Conservation (phyloP, 2,888 invertebrate species). For the Pardosa pseudoannulata region DNA sequence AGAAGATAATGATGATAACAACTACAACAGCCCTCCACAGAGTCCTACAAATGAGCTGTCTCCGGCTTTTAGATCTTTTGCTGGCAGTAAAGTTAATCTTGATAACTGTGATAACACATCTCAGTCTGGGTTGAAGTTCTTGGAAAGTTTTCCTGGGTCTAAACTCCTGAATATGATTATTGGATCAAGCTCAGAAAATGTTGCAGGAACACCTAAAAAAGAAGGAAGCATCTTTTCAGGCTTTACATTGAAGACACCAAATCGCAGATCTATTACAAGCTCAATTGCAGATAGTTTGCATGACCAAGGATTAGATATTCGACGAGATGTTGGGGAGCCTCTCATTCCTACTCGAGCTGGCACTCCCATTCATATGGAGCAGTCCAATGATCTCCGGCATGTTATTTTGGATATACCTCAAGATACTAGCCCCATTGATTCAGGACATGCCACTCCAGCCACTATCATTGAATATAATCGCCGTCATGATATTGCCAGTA, state of each 20-base stretch:
- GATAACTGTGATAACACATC: constrained; percentile 48
- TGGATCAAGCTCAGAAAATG: constrained; percentile 65
- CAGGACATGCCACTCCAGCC: constrained; percentile 27
- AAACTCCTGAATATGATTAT: constrained; percentile 72
- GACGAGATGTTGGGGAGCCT: constrained; percentile 41
- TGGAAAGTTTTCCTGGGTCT: constrained; percentile 62
- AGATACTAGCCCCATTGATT: constrained; percentile 30
- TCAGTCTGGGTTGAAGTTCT: constrained; percentile 60
- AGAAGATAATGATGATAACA: constrained; percentile 67
- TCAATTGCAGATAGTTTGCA: constrained; percentile 66
- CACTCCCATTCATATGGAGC: constrained; percentile 49
- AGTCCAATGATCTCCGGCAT: constrained; percentile 36
- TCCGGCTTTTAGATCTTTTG: constrained; percentile 47
- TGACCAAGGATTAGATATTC: constrained; percentile 35
- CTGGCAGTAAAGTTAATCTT: constrained; percentile 45
- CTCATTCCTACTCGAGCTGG: constrained; percentile 55
- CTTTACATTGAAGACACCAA: constrained; percentile 67
- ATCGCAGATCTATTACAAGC: constrained; percentile 58
- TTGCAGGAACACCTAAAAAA: constrained; percentile 51
- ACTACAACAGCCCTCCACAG: constrained; percentile 72
- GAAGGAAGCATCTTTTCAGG: constrained; percentile 63
- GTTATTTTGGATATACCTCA: constrained; percentile 51
- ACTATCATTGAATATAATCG: constrained; percentile 48
- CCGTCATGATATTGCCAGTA: constrained; percentile 29
- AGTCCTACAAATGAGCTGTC: constrained; percentile 70